phyloP scores from a whole-genome alignment of 2,797 vertebrate genomes.

The Trachops cirrhosus region DNA sequence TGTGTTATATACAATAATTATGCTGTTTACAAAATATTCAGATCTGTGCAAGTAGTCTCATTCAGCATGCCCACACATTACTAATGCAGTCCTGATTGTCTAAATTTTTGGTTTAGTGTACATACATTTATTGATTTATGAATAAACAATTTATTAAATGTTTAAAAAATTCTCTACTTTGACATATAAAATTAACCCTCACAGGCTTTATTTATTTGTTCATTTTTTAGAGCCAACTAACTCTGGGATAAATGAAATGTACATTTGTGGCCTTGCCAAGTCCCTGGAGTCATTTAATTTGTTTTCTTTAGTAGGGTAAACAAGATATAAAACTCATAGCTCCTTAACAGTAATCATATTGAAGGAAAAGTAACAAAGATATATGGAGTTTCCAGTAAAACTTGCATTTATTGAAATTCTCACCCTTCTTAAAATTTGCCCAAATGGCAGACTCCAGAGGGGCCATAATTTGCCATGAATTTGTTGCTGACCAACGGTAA shows the following conservation, averaged over 20 bases:
- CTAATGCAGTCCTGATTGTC: background rate
- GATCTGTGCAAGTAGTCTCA: background rate
- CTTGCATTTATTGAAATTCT: background rate
- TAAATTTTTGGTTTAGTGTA: constrained; percentile 36
- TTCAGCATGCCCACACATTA: background rate
- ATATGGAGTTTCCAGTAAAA: background rate
- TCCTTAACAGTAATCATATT: background rate
- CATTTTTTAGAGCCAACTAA: background rate
- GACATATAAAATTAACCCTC: background rate
- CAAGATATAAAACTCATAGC: background rate
- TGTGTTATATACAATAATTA: background rate
- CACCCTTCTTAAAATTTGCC: background rate
- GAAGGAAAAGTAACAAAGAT: background rate
- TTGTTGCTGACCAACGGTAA: background rate
- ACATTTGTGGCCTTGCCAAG: background rate
- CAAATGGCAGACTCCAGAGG: background rate
- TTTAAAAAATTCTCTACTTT: background rate
- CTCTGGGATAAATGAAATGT: background rate
- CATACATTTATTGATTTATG: constrained; percentile 28
- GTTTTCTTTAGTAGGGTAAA: background rate
- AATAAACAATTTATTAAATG: constrained; percentile 45
- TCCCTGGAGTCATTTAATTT: background rate
- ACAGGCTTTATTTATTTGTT: background rate
- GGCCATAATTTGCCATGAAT: background rate
- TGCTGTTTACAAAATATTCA: background rate